Evolutionary conservation across 2,113 vertebrate genomes (phyloP), one percentile per base, ranked within the genome.

Genomic region (Chaetops frenatus): DNA sequence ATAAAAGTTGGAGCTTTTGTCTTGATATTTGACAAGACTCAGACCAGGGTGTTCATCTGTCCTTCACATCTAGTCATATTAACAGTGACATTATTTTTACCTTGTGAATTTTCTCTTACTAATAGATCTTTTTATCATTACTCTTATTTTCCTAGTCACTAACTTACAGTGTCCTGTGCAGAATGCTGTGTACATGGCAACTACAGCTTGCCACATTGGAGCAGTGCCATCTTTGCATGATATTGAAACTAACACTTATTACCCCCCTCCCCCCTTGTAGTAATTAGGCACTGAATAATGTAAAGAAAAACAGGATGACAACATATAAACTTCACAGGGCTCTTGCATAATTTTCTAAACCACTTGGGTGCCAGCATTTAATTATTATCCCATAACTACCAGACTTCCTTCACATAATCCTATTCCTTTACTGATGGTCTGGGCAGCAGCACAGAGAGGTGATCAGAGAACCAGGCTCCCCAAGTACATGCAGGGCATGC

Each of bases 251-350:
- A 66, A 40, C 22, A 18, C 18, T 61, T 29, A 38, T 21, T 4
- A 22, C 8, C 1, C 9, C 10, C 10, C 8, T 8, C 1, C 9
- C 10, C 10, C 8, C 6, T 9, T 4, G 1, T 54, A 29, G 23
- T 70, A 79, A 82, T 60, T 40, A 48, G 38, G 15, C 25, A 60
- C 13, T 51, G 25, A 40, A 36, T 33, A 56, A 45, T 50, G 36
- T 47, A 57, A 90, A 66, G n/a, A 58, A 51, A 66, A 84, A 18
- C 11, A 82, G 12, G 18, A 57, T 76, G 42, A 45, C 17, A 53
- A 71, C 36, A 31, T 44, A 44, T 13, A 80, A 47, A 71, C 14
- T 80, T 56, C n/a, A 51, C 36, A 80, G n/a, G 29, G 17, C 29
- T 80, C n/a, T 65, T 54, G 13, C 29, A 60, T 36, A 1, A 8